Base-by-base conservation (phyloP, 2,888 invertebrate species). In the Dolichopus griseipennis region DNA sequence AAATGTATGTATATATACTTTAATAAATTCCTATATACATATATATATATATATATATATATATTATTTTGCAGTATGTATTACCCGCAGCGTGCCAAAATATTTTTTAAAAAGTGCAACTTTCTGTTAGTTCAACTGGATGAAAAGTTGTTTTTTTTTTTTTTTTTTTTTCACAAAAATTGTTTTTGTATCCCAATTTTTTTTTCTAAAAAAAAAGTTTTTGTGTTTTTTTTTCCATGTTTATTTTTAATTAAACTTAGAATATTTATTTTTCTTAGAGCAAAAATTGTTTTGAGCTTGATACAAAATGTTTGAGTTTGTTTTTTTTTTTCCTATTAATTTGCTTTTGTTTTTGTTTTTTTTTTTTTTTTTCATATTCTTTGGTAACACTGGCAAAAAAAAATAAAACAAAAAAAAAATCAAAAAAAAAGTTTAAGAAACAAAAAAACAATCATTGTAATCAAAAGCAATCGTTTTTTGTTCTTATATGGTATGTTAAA, bases 181-280 rank as follows among this genome's bases (percentile, higher is more conserved):
- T 52, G 9, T 52, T 52, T 52, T 52, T 52, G 9, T 27, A 4
- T 27, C 27, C 27, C 5, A 4, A 27, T 27, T 27, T 27, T 27
- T n/a, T 4, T 27, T 27, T 27, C 27, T 27, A 27, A 27, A 27
- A 27, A 27, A 27, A 27, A 27, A 27, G 27, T 27, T n/a, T 52
- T 52, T 52, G 15, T 18, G 15, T 18, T 52, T 52, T 52, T 43
- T n/a, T 12, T 52, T 2, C 15, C n/a, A n/a, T 52, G 52, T 52
- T 52, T 52, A 52, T 52, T 52, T 52, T 52, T 52, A 52, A 52
- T 52, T n/a, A 52, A 52, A 52, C 52, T 52, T 52, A 52, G 52
- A 52, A 52, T 52, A 52, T 52, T 52, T 52, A 52, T n/a, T 52
- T 52, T 52, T 52, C 52, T 52, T 52, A 52, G 18, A 52, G 52